These are phyloP conservation scores for Planococcus citri DNA, from an alignment of 1,140 invertebrate genomes.

Conservation along the genomic window DNA sequence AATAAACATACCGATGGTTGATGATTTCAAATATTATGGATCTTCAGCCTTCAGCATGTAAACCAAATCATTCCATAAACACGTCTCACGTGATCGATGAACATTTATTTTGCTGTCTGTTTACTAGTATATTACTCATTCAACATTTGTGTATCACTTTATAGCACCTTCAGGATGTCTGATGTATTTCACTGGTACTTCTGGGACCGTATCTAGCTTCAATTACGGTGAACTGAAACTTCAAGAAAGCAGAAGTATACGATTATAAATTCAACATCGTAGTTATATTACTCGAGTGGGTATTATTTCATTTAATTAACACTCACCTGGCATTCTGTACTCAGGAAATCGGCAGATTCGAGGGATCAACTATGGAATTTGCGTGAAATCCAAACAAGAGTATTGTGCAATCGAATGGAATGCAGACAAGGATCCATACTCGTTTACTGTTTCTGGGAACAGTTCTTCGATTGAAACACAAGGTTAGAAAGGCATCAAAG, in stretches of 20 bases:
- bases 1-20: too few relatives aligned
- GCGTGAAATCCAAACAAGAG: slow-evolving; percentile 49
- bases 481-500: too few relatives aligned
- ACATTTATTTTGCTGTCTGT: too few relatives aligned
- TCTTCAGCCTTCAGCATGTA: too few relatives aligned
- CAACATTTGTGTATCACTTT: slow-evolving; percentile 26
- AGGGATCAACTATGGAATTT: slow-evolving; percentile 62
- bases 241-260: neutral
- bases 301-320: too few relatives aligned
- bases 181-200: slow-evolving; percentile 53
- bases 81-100: too few relatives aligned
- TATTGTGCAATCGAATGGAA: slow-evolving; percentile 53
- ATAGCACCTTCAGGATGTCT: slow-evolving; percentile 64
- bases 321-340: too few relatives aligned
- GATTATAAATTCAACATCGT: too few relatives aligned
- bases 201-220: slow-evolving; percentile 57
- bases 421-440: slow-evolving; percentile 37
- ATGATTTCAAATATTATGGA: too few relatives aligned
- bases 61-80: too few relatives aligned
- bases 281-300: too few relatives aligned
- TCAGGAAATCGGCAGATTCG: slow-evolving; percentile 55
- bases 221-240: slow-evolving; percentile 50
- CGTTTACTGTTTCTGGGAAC: slow-evolving; percentile 57
- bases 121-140: too few relatives aligned
- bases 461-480: slow-evolving; percentile 40